Evolutionary conservation across 1,140 invertebrate species (phyloP), one percentile per base, ranked within the genome.

Genomic region (Temnothorax nylanderi): DNA sequence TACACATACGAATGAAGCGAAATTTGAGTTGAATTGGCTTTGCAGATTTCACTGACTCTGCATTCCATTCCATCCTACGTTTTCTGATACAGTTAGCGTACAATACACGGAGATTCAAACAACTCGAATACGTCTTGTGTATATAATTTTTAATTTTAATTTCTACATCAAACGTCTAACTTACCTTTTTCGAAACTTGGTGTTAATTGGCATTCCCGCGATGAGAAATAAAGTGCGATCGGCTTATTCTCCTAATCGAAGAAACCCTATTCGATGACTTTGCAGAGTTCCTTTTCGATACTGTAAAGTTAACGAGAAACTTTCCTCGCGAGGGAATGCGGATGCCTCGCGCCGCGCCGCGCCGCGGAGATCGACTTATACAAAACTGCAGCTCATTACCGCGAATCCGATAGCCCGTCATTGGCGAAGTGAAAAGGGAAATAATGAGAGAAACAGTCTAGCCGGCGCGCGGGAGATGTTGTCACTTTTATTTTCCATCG

Each of bases 401-500:
- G 67, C 67, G 69, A 62, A 37, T 49, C 54, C 41, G 69, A 75
- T 84, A 84, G 72, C 69, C 41, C 32, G 69, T 84, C 71, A 84
- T 84, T 60, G 41, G 26, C 54, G 54, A 47, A 75, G 54, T 49
- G 41, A 75, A 47, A 75, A 84, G 54, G 54, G 41, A 75, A 75
- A 84, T 84, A 84, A 84, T 75, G 69, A 75, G 51, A 56, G 37
- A 82, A 34, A 82, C 8, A 47, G 80, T 82, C 41, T 44, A 60
- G 54, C 13, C 54, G 18, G 18, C 54, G 54, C 34, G 51, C 16
- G 37, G 65, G 32, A 72, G 34, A 65, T 41, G 62, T 72, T 60
- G 75, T 85, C 62, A 77, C 69, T 75, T 90, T 90, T 87, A 87
- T 87, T 89, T 78, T 44, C 37, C 76, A 26, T 62, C 74, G 74